Conservation (phyloP, 2,888 invertebrate species). For the Microctonus hyperodae region DNA sequence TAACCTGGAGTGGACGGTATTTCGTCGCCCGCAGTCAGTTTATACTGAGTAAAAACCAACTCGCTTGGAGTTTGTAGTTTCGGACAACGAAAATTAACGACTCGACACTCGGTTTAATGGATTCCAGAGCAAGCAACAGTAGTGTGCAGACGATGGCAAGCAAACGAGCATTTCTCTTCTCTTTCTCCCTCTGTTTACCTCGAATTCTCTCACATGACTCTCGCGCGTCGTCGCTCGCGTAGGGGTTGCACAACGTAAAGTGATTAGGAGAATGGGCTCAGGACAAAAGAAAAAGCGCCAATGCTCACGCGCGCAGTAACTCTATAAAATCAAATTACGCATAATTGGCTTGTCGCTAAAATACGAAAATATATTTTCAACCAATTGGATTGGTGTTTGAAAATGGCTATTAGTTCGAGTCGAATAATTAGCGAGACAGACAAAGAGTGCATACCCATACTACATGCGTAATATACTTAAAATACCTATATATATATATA, state of each 20-base stretch:
- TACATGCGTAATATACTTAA: background rate
- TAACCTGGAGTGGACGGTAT: slow-evolving; percentile 5
- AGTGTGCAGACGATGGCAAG: slow-evolving; percentile 16
- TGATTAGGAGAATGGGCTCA: slow-evolving; percentile 52
- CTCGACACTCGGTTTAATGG: slow-evolving; percentile 35
- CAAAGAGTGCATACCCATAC: background rate
- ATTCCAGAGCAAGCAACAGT: slow-evolving; percentile 30
- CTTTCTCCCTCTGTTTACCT: background rate
- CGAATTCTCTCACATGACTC: background rate
- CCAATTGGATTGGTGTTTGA: slow-evolving; percentile 47
- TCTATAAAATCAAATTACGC: slow-evolving; percentile 47
- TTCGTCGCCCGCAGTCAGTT: slow-evolving; percentile 21
- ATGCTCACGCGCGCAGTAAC: slow-evolving; percentile 36
- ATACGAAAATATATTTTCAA: slow-evolving; percentile 53
- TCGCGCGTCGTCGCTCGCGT: background rate
- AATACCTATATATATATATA: background rate
- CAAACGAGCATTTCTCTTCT: slow-evolving; percentile 25
- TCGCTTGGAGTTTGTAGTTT: slow-evolving; percentile 31
- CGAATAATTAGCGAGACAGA: slow-evolving; percentile 42
- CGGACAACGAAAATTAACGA: slow-evolving; percentile 34
- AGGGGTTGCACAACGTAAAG: slow-evolving; percentile 41
- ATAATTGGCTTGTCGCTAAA: slow-evolving; percentile 50
- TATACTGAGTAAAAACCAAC: slow-evolving; percentile 27
- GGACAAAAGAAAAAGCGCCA: slow-evolving; percentile 27
- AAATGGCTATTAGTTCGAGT: slow-evolving; percentile 48